Evolutionary conservation across 2,797 vertebrate genomes (phyloP).

Genomic region (Eulemur rubriventer): DNA sequence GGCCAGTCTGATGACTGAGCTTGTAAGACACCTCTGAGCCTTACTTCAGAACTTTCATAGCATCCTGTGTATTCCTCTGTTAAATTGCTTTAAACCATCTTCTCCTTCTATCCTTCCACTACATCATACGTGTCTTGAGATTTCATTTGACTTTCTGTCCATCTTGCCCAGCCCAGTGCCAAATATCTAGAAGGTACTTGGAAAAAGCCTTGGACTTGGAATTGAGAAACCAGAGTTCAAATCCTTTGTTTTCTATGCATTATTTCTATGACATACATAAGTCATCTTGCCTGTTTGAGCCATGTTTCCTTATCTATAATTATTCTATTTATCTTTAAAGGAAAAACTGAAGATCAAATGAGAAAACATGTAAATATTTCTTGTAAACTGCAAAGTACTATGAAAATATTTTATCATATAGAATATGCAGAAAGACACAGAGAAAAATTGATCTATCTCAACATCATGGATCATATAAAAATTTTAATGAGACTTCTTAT

Average conservation of each 20-base stretch:
- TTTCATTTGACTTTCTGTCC: neutral
- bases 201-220: neutral
- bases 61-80: neutral
- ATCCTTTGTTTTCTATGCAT: neutral
- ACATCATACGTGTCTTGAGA: neutral
- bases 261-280: neutral
- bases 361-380: conserved; percentile 15
- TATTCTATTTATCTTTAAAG: neutral
- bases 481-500: conserved; percentile 35
- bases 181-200: neutral
- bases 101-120: neutral
- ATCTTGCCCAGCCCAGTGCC: neutral
- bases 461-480: neutral
- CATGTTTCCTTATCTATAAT: neutral
- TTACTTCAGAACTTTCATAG: neutral
- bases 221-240: conserved; percentile 14
- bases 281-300: neutral
- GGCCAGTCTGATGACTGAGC: neutral
- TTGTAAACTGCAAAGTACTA: neutral
- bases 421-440: neutral
- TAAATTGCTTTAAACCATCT: neutral
- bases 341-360: conserved; percentile 20
- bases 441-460: neutral
- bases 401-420: conserved; percentile 48
- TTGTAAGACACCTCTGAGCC: neutral